Percentiles rank a stretch among this genome's conserved stretches.
phyloP scores from a whole-genome alignment of 2,888 invertebrate species.

The Chloroclysta siterata region DNA sequence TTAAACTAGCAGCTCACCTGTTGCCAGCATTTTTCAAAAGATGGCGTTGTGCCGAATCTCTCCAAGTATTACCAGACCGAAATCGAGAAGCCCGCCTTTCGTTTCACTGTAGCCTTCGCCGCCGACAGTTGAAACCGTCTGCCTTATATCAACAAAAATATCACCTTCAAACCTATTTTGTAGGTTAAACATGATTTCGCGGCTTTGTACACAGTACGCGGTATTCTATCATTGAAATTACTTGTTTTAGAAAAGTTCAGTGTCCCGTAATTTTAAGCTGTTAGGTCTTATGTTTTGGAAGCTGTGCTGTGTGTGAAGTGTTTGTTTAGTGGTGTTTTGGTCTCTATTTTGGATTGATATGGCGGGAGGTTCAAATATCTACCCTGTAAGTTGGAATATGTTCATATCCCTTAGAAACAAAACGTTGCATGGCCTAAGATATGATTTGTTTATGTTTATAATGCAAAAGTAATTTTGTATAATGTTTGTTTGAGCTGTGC shows the following conservation, averaged over 20 bases:
- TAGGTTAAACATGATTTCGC: constrained; percentile 83
- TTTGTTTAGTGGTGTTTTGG: constrained; percentile 47
- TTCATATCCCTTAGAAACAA: background rate
- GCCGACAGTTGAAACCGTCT: constrained; percentile 48
- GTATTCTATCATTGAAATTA: constrained; percentile 56
- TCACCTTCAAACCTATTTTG: constrained; percentile 84
- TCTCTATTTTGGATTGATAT: constrained; percentile 47
- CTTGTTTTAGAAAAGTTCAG: constrained; percentile 50
- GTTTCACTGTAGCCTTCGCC: constrained; percentile 46
- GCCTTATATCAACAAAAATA: constrained; percentile 83
- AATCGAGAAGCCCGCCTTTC: constrained; percentile 49
- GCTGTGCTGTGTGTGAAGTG: constrained; percentile 36
- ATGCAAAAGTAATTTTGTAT: constrained; percentile 21
- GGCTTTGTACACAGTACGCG: constrained; percentile 74
- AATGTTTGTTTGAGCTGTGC: constrained; percentile 32
- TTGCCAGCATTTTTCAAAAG: constrained; percentile 50
- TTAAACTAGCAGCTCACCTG: constrained; percentile 3
- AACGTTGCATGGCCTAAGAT: background rate
- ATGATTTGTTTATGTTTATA: constrained; percentile 18
- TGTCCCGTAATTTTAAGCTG: constrained; percentile 45
- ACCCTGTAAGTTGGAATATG: constrained; percentile 52
- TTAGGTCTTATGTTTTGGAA: constrained; percentile 28
- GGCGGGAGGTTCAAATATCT: constrained; percentile 65
- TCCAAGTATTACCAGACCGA: constrained; percentile 63
- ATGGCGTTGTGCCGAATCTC: constrained; percentile 66